A percentile compares a stretch with the other conserved stretches of the same genome.
phyloP scores from a whole-genome alignment of 2,888 invertebrate genomes.

The Hipparchia sbordonii region DNA sequence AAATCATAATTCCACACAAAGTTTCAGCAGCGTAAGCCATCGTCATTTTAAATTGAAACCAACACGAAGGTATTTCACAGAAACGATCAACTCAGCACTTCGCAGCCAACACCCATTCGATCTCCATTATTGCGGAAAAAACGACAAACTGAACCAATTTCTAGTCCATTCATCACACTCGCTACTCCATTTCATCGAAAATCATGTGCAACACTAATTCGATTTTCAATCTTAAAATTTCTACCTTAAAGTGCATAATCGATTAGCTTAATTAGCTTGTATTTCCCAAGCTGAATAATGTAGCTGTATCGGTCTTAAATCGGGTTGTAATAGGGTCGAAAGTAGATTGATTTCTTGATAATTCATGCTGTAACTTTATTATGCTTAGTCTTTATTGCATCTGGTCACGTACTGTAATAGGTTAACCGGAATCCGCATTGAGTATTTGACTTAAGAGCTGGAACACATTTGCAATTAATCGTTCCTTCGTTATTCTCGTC shows the following conservation, averaged over 20 bases:
- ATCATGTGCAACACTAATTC: neutral
- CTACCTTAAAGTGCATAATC: neutral
- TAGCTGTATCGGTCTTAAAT: constrained; percentile 11
- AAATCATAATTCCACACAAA: neutral
- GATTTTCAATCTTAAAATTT: constrained; percentile 13
- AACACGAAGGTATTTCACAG: constrained; percentile 26
- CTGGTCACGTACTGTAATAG: constrained; percentile 44
- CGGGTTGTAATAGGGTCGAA: constrained; percentile 23
- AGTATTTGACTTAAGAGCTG: constrained; percentile 16
- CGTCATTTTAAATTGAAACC: constrained; percentile 25
- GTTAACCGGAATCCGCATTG: constrained; percentile 39
- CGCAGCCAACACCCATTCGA: constrained; percentile 31
- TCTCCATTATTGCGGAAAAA: constrained; percentile 38
- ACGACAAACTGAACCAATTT: constrained; percentile 39
- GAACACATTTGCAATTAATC: too few relatives aligned
- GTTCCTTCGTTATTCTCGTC: too few relatives aligned
- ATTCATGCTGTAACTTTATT: constrained; percentile 11
- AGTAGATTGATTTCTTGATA: constrained; percentile 14
- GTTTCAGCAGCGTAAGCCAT: neutral
- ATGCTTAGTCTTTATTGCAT: constrained; percentile 42
- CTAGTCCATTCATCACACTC: constrained; percentile 44
- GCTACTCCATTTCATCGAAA: constrained; percentile 25
- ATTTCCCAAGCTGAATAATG: constrained; percentile 12
- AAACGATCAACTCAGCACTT: constrained; percentile 32
- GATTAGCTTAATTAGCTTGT: neutral